These are phyloP conservation scores for Apodemia mormo DNA, from an alignment of 2,888 invertebrate species.

Conservation along the genomic window DNA sequence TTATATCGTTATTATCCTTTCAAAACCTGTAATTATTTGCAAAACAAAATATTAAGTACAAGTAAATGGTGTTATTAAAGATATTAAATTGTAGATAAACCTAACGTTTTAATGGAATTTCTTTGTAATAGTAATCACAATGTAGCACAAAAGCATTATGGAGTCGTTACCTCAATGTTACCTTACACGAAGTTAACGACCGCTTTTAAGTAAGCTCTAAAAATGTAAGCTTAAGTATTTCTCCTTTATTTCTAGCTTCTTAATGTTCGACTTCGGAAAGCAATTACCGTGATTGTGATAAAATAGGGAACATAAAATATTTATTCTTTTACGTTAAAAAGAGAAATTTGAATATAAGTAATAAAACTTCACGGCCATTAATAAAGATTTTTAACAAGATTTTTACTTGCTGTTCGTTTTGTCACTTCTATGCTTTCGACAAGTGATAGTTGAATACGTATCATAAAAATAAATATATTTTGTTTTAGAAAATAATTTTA, in stretches of 20 bases:
- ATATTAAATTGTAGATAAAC: conserved; percentile 23
- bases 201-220: conserved; percentile 22
- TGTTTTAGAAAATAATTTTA: no score
- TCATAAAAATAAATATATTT: no score
- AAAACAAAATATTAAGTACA: no score
- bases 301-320: not conserved
- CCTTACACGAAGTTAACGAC: conserved; percentile 33
- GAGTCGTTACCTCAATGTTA: conserved; percentile 37
- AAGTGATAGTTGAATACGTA: no score
- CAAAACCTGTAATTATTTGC: no score
- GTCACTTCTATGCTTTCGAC: no score
- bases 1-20: no score
- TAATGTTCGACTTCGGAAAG: conserved; percentile 15
- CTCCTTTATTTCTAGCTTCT: conserved; percentile 17
- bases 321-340: not conserved
- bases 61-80: not conserved
- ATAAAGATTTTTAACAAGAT: not conserved
- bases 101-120: conserved; percentile 28
- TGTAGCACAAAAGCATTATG: conserved; percentile 34
- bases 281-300: conserved; percentile 14
- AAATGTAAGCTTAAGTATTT: conserved; percentile 22
- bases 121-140: conserved; percentile 31
- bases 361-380: not conserved
- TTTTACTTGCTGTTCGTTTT: no score
- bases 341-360: not conserved